Evolutionary conservation across 2,113 vertebrate genomes (phyloP).

Genomic region (Clarias macrocephalus): DNA sequence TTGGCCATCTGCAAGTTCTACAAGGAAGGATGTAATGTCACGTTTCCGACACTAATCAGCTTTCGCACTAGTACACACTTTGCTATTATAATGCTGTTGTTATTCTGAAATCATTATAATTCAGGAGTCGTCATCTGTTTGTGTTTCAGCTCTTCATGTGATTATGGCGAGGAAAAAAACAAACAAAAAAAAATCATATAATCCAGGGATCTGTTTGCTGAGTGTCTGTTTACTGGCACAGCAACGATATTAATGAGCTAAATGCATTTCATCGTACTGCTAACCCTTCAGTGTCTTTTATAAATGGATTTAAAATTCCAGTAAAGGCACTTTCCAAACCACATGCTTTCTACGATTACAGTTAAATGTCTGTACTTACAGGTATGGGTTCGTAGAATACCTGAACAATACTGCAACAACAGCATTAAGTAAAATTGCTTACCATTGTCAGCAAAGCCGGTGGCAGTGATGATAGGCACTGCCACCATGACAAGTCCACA

Average conservation of each 20-base stretch:
- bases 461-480: conserved; percentile 97
- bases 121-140: neutral
- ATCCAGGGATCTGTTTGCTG: neutral
- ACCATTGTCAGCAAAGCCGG: conserved; percentile 94
- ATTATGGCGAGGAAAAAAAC: neutral
- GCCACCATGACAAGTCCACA: conserved; percentile 96
- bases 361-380: neutral
- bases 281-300: neutral
- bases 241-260: neutral
- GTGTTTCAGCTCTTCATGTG: neutral
- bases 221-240: neutral
- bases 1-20: conserved; percentile 87
- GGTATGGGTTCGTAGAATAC: neutral
- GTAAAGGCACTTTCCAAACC: neutral
- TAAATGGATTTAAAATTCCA: neutral
- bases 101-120: neutral
- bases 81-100: neutral
- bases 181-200: neutral
- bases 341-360: neutral
- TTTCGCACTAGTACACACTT: neutral
- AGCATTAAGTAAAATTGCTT: neutral
- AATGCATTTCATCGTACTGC: neutral
- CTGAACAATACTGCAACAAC: neutral
- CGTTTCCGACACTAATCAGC: neutral
- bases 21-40: conserved; percentile 1